A percentile compares a stretch with the other conserved stretches of the same genome.
These are phyloP conservation scores for Porites cylindrica DNA, from an alignment of 92 coral and sea anemone species.

Conservation along the genomic window DNA sequence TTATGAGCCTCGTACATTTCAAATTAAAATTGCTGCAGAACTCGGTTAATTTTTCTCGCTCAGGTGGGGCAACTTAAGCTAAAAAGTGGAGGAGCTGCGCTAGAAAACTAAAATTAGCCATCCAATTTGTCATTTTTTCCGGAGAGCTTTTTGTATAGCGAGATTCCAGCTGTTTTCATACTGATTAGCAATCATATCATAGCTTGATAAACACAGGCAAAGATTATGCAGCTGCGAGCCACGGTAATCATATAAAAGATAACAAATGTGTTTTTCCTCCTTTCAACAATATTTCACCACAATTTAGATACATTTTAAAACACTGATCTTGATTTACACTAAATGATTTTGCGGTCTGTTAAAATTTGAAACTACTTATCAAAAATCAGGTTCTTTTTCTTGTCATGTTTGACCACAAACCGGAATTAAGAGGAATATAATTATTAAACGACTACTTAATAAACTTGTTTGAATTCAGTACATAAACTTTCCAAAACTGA, in stretches of 20 bases:
- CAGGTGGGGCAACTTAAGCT: neutral
- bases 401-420: constrained; percentile 12
- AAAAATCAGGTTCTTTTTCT: neutral
- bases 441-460: constrained; percentile 39
- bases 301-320: neutral
- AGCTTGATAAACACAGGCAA: constrained; percentile 23
- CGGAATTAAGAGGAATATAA: constrained; percentile 12
- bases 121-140: neutral
- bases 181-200: constrained; percentile 18
- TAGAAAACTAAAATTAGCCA: constrained; percentile 5
- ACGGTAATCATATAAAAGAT: neutral
- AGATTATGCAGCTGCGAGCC: constrained; percentile 31
- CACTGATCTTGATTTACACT: neutral
- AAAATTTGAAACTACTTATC: neutral
- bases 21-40: neutral
- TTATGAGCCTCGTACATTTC: neutral
- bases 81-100: constrained; percentile 14
- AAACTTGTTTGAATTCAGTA: constrained; percentile 24
- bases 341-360: neutral
- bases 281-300: neutral
- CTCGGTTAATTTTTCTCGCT: constrained; percentile 23
- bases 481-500: constrained; percentile 37
- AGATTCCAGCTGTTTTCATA: constrained; percentile 31
- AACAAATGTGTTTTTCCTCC: neutral
- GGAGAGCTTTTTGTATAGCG: neutral